phyloP scores from a whole-genome alignment of 1,140 invertebrate genomes.

The Drosophila mojavensis region DNA sequence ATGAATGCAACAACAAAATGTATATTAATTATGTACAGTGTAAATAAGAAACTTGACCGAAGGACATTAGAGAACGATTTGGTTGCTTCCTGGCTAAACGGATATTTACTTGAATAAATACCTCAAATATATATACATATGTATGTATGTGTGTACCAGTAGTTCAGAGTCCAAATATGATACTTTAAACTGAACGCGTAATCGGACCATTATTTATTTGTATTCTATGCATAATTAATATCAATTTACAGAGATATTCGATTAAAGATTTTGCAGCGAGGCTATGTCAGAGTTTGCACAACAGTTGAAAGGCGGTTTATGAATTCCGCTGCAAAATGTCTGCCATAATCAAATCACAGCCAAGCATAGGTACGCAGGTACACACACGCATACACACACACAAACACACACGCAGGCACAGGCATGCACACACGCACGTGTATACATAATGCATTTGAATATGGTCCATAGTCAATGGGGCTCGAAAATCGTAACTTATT shows the following conservation, averaged over 20 bases:
- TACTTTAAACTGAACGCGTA: not conserved
- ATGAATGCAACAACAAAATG: too few relatives aligned
- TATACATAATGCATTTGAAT: conserved; percentile 13
- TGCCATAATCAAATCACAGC: conserved; percentile 62
- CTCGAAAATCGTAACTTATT: conserved; percentile 62
- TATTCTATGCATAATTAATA: conserved; percentile 1
- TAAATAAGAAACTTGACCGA: too few relatives aligned
- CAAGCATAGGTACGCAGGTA: conserved; percentile 28
- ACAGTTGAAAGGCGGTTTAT: conserved; percentile 12
- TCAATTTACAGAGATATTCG: conserved; percentile 1
- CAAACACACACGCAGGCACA: conserved; percentile 9
- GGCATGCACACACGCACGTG: not conserved
- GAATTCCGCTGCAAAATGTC: conserved; percentile 20
- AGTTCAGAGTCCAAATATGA: not conserved
- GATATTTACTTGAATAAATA: too few relatives aligned
- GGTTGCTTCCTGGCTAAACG: too few relatives aligned
- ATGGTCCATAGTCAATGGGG: conserved; percentile 28
- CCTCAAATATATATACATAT: too few relatives aligned
- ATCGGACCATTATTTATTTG: not conserved
- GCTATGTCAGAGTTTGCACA: conserved; percentile 9
- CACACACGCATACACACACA: not conserved
- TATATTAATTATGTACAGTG: too few relatives aligned
- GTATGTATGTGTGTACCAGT: too few relatives aligned
- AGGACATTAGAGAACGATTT: too few relatives aligned
- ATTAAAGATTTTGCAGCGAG: conserved; percentile 27